Base-by-base conservation (phyloP, 2,797 vertebrate genomes). In the Bovichtus variegatus region DNA sequence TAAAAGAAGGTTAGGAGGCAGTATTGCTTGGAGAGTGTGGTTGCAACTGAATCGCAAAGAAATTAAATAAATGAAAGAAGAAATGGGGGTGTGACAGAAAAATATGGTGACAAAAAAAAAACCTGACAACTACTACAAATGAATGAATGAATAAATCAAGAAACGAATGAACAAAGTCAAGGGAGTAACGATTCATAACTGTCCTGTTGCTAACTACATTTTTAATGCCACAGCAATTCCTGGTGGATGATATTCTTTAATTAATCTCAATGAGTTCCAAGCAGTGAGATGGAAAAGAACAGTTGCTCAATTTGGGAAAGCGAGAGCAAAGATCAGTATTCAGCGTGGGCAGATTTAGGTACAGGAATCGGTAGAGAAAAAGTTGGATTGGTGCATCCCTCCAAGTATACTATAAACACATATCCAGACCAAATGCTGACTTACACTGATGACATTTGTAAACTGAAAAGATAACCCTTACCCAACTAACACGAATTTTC, bases 1-100 rank as follows among this genome's bases (percentile, higher is more conserved):
- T n/a, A 38, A 71, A 84, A 70, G 27, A 60, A 74, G 27, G 61
- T 62, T 74, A 16, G 54, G 73, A 63, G 53, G 59, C 34, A 38
- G 63, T 10, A 50, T 1, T 34, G 23, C 41, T 69, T 31, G 9
- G 5, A 31, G 21, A 77, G 16, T 1, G 36, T 21, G 11, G 40
- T 15, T 65, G 27, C 54, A 25, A 31, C 18, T 12, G 21, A 64
- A 49, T 46, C 36, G 51, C 13, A 74, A 40, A 69, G 15, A 54
- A 43, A 64, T 2, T 3, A 43, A 57, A 60, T 43, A 4, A 49
- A 51, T 29, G 0, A 29, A 36, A 1, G 1, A 58, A 69, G 43
- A 59, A 57, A 59, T 18, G 0, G 1, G 15, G 3, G 2, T 4
- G 5, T 66, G 13, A 31, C 2, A 2, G 13, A 5, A 36, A 53